Conservation (phyloP, 1,140 invertebrate genomes). For the Colletes latitarsis region DNA sequence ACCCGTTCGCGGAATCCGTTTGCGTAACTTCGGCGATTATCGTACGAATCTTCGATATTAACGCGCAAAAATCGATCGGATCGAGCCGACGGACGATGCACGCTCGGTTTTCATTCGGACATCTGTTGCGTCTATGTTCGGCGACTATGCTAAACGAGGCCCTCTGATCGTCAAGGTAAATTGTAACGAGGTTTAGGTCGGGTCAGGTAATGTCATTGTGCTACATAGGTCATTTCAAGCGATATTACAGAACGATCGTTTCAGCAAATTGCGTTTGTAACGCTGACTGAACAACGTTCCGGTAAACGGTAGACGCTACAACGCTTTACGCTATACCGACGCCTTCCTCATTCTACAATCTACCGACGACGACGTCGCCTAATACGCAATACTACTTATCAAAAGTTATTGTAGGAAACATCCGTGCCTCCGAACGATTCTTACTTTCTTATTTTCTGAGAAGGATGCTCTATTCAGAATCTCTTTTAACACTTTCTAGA, state of each 20-base stretch:
- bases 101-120: conserved; percentile 3
- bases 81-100: conserved; percentile 1
- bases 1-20: too few species aligned
- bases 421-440: too few species aligned
- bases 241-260: conserved; percentile 25
- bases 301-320: background rate
- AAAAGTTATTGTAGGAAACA: too few species aligned
- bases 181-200: conserved; percentile 36
- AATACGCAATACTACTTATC: too few species aligned
- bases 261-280: conserved; percentile 15
- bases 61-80: conserved; percentile 7
- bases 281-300: background rate
- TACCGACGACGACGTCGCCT: background rate
- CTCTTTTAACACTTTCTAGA: too few species aligned
- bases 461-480: too few species aligned
- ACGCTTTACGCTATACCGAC: background rate
- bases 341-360: background rate
- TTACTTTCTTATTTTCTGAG: too few species aligned
- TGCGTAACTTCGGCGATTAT: too few species aligned
- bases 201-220: conserved; percentile 18
- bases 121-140: conserved; percentile 46
- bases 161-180: conserved; percentile 40
- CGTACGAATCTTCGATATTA: background rate
- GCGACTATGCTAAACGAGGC: background rate
- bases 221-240: conserved; percentile 9